These are phyloP conservation scores for Promerops cafer DNA, from an alignment of 2,113 vertebrate species.

Conservation along the genomic window DNA sequence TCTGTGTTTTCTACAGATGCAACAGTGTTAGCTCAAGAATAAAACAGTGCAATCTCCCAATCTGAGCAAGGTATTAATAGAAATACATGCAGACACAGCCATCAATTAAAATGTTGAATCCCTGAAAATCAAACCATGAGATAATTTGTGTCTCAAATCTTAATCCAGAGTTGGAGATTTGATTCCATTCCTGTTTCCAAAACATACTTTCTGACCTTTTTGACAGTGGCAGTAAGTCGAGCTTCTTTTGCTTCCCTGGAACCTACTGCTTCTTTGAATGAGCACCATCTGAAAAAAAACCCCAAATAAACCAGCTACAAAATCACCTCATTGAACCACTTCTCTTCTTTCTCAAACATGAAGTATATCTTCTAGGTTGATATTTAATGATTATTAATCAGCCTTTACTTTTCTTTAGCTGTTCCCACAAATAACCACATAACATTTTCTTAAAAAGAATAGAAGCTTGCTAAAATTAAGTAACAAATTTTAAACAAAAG, in stretches of 20 bases:
- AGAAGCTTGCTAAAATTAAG: background rate
- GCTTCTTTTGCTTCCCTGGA: background rate
- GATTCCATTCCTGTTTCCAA: background rate
- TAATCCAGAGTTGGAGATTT: background rate
- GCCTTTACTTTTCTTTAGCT: background rate
- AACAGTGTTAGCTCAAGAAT: background rate
- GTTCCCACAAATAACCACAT: background rate
- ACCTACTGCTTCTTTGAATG: background rate
- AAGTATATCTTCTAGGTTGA: background rate
- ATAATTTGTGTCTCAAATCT: background rate
- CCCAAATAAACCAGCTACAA: background rate
- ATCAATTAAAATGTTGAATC: background rate
- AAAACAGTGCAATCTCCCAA: background rate
- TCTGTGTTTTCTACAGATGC: background rate
- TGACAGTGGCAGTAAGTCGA: background rate
- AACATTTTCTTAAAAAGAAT: background rate
- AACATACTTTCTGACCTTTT: background rate
- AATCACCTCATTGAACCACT: background rate
- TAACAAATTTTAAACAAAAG: background rate
- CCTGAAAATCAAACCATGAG: background rate
- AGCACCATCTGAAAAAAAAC: rapidly evolving
- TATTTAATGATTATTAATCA: background rate
- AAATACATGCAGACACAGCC: background rate
- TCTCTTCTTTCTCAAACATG: background rate
- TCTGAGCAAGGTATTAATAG: background rate